phyloP scores from a whole-genome alignment of 2,113 vertebrate species.

The Paedocypris sp. region DNA sequence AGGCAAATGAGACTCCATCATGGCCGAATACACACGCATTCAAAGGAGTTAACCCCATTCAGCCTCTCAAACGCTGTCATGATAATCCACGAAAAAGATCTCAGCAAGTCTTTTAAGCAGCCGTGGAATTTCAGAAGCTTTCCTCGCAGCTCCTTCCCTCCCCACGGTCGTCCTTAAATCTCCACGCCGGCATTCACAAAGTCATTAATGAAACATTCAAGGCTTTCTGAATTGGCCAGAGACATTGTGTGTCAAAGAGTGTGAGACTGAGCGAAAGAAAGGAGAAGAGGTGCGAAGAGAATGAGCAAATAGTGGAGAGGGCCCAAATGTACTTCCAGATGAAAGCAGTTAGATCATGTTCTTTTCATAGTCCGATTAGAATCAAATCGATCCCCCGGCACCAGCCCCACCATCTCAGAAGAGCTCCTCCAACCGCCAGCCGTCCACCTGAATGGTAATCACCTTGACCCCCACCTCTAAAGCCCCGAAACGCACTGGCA shows the following conservation, averaged over 20 bases:
- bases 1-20: slow-evolving; percentile 84
- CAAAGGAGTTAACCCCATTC: slow-evolving; percentile 91
- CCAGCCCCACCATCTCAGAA: slow-evolving; percentile 71
- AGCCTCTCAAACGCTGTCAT: slow-evolving; percentile 84
- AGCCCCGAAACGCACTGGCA: slow-evolving; percentile 82
- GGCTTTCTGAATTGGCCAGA: slow-evolving; percentile 95
- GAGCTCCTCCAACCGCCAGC: slow-evolving; percentile 69
- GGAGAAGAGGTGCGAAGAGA: slow-evolving; percentile 40
- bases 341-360: slow-evolving; percentile 99
- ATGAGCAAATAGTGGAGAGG: slow-evolving; percentile 62
- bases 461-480: slow-evolving; percentile 69
- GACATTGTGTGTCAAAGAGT: slow-evolving; percentile 74
- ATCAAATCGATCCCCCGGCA: slow-evolving; percentile 99
- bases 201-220: slow-evolving; percentile 99
- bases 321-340: slow-evolving; percentile 95
- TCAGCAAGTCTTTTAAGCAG: slow-evolving; percentile 86
- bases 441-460: slow-evolving; percentile 94
- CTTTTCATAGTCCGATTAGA: slow-evolving; percentile 99
- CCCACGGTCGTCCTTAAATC: slow-evolving; percentile 43
- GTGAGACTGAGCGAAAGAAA: slow-evolving; percentile 41
- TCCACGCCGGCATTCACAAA: slow-evolving; percentile 74
- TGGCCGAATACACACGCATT: slow-evolving; percentile 77
- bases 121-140: slow-evolving; percentile 99
- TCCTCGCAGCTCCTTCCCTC: slow-evolving; percentile 46
- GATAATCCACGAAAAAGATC: slow-evolving; percentile 81